phyloP scores from a whole-genome alignment of 2,113 vertebrate species.

The Pygathrix nemaeus region DNA sequence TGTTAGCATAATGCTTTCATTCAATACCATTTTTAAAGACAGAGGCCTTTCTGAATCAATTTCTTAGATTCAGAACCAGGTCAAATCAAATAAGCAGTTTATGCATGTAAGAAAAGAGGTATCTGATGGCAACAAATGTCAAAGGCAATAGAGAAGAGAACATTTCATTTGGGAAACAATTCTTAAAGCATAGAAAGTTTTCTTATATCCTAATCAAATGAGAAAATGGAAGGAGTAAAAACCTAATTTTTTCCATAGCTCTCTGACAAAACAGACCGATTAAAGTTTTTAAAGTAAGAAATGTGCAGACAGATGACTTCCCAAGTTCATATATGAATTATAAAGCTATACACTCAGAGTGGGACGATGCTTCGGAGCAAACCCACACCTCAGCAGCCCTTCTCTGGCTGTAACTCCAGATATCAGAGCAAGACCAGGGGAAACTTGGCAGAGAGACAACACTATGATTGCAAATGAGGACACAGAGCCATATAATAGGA shows the following conservation, averaged over 20 bases:
- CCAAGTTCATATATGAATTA: neutral
- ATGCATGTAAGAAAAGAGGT: conserved; percentile 31
- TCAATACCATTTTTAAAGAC: conserved; percentile 63
- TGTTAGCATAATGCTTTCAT: conserved; percentile 72
- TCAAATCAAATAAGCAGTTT: conserved; percentile 69
- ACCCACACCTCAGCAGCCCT: neutral
- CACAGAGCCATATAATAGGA: neutral
- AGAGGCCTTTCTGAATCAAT: conserved; percentile 61
- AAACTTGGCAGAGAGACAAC: neutral
- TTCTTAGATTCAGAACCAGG: conserved; percentile 61
- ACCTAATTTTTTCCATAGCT: neutral
- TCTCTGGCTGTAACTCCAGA: neutral
- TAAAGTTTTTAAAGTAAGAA: conserved; percentile 12
- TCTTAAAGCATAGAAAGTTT: conserved; percentile 37
- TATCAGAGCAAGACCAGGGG: neutral
- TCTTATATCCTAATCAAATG: conserved; percentile 42
- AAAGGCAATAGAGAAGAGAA: conserved; percentile 59
- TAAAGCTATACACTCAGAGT: neutral
- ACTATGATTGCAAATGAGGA: neutral
- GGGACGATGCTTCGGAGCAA: neutral
- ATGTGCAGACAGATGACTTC: neutral
- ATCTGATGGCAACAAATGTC: conserved; percentile 56
- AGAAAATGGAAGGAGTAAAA: neutral
- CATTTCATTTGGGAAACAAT: conserved; percentile 61
- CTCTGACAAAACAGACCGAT: conserved; percentile 36